Base-by-base conservation (phyloP, 1,140 invertebrate genomes). In the Drosophila pruinosa region DNA sequence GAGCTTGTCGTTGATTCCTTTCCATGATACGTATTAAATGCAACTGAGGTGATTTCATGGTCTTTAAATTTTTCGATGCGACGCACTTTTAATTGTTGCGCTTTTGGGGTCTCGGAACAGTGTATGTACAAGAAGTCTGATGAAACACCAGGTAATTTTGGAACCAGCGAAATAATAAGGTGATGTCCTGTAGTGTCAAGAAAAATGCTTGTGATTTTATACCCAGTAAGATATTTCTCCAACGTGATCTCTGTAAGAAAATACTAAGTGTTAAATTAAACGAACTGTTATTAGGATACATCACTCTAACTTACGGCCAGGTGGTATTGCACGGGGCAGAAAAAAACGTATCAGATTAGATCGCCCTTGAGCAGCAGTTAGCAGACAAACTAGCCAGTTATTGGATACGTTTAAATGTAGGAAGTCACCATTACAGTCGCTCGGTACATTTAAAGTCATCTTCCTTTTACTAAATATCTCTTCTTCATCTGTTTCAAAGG, bases 21-120 rank as follows among this genome's bases (percentile, higher is more conserved):
- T 19, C 94, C 93, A 88, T 96, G 96, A 31, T 94, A 93, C 75
- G 93, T 94, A 92, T 98, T 98, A 96, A 98, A 99, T 0, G 95
- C 98, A 0, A 99, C 96, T 48, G 97, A 95, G 10, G 97, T 98
- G 24, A 99, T 95, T 89, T 97, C 95, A 92, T 97, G 95, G 45
- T 96, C 96, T 75, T 94, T 94, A 54, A 96, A 94, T 91, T 95
- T 90, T 19, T 90, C 86, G 65, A 94, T 93, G 72, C 92, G 93
- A 75, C 95, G 94, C 36, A 93, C 92, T 93, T 96, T 95, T 0
- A 83, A 28, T 26, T 86, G 76, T 19, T 83, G 80, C 4, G 57
- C 69, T n/a, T 63, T 53, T 4, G 81, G 26, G 15, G 93, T 93
- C 7, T 94, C 93, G 73, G 93, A 93, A 71, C 93, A 92, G 31